A percentile compares a stretch with the other conserved stretches of the same genome.
phyloP scores from a whole-genome alignment of 30 jellyfish, hydroid and myxozoan genomes.

The Hydra vulgaris region DNA sequence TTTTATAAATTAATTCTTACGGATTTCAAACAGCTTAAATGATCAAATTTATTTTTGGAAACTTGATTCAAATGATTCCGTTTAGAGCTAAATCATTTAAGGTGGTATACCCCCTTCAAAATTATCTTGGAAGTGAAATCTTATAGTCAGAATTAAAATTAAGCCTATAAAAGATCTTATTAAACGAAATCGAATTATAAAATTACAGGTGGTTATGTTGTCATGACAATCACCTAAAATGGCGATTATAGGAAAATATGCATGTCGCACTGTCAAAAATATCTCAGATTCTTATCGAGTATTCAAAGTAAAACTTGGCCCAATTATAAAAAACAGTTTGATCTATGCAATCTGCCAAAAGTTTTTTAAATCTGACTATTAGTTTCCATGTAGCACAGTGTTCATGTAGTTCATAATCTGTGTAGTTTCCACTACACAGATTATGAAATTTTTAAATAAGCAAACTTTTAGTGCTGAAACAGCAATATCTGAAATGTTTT shows the following conservation, averaged over 20 bases:
- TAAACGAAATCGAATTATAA: neutral
- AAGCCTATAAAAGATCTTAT: neutral
- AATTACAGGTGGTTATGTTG: neutral
- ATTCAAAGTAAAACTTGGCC: neutral
- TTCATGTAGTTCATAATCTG: too few relatives aligned
- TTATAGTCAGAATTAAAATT: neutral
- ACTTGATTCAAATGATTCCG: too few relatives aligned
- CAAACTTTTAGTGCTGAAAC: neutral
- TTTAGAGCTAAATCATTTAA: neutral
- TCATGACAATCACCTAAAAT: neutral
- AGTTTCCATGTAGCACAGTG: neutral
- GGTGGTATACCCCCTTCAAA: neutral
- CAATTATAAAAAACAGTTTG: too few relatives aligned
- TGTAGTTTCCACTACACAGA: too few relatives aligned
- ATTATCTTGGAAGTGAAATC: neutral
- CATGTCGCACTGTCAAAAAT: neutral
- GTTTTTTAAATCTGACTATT: neutral
- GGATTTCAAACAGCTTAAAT: too few relatives aligned
- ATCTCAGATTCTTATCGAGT: neutral
- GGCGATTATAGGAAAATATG: neutral
- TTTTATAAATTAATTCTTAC: too few relatives aligned
- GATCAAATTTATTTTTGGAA: too few relatives aligned
- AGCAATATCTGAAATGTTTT: neutral
- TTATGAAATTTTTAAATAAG: neutral
- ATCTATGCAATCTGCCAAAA: too few relatives aligned